phyloP scores from a whole-genome alignment of 1,140 invertebrate species.

The Eubasilissa regina region DNA sequence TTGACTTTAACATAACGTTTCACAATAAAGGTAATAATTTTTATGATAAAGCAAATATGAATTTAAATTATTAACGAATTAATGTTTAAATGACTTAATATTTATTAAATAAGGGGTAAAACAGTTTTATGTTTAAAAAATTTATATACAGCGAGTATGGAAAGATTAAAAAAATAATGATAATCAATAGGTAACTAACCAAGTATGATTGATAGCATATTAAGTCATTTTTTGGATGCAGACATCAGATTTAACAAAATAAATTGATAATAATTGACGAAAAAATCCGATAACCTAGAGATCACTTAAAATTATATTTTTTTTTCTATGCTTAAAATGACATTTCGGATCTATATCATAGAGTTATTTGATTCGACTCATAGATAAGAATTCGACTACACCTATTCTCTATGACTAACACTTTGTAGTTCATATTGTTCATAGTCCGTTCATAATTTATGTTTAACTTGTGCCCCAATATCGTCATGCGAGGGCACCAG shows the following conservation, averaged over 20 bases:
- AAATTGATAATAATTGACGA: background rate
- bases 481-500: no score
- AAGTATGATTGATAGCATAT: background rate
- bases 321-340: background rate
- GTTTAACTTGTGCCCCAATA: no score
- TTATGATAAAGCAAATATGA: background rate
- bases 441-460: no score
- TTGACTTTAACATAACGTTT: background rate
- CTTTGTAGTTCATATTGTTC: no score
- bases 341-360: background rate
- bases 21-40: background rate
- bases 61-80: background rate
- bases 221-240: background rate
- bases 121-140: background rate
- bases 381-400: no score
- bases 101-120: background rate
- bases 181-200: background rate
- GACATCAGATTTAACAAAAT: background rate
- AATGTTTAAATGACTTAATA: background rate
- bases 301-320: background rate
- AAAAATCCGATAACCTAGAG: background rate
- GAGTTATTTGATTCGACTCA: no score
- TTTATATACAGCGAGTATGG: background rate
- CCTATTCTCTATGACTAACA: no score
- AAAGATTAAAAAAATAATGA: background rate